phyloP scores from a whole-genome alignment of 2,797 vertebrate genomes.

The Periophthalmus magnuspinnatus region DNA sequence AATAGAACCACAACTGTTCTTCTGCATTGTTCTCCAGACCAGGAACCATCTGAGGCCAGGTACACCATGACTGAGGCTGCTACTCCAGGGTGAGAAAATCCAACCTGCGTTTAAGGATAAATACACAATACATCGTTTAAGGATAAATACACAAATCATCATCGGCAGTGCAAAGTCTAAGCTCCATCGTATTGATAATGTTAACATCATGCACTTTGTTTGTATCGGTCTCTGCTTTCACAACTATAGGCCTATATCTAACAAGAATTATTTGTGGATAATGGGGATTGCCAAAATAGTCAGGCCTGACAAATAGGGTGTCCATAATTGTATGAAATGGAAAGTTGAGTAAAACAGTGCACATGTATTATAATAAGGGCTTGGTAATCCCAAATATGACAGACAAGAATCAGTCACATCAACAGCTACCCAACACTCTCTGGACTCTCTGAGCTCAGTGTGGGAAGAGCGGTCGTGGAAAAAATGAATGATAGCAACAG shows the following conservation, averaged over 20 bases:
- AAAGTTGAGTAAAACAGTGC: not conserved
- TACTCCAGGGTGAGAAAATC: slow-evolving; percentile 83
- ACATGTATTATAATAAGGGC: slow-evolving; percentile 15
- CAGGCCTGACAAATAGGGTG: not conserved
- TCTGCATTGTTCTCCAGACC: slow-evolving; percentile 72
- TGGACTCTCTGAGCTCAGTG: slow-evolving; percentile 28
- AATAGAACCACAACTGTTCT: slow-evolving; percentile 81
- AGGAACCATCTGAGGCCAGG: slow-evolving; percentile 83
- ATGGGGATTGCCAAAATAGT: not conserved
- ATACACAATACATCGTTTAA: not conserved
- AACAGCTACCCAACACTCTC: slow-evolving; percentile 41
- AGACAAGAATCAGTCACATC: slow-evolving; percentile 44
- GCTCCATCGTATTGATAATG: not conserved
- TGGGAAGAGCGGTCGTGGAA: slow-evolving; percentile 41
- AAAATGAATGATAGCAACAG: slow-evolving; percentile 39
- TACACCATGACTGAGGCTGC: slow-evolving; percentile 87
- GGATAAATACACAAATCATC: not conserved
- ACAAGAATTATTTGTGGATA: not conserved
- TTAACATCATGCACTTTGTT: not conserved
- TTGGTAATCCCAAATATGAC: slow-evolving; percentile 29
- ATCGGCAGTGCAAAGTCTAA: not conserved
- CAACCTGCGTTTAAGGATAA: slow-evolving; percentile 75
- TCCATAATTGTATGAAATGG: not conserved
- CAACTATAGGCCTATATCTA: not conserved
- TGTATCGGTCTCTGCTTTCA: not conserved